phyloP scores from a whole-genome alignment of 2,113 vertebrate genomes.

The Lepidothrix coronata region DNA sequence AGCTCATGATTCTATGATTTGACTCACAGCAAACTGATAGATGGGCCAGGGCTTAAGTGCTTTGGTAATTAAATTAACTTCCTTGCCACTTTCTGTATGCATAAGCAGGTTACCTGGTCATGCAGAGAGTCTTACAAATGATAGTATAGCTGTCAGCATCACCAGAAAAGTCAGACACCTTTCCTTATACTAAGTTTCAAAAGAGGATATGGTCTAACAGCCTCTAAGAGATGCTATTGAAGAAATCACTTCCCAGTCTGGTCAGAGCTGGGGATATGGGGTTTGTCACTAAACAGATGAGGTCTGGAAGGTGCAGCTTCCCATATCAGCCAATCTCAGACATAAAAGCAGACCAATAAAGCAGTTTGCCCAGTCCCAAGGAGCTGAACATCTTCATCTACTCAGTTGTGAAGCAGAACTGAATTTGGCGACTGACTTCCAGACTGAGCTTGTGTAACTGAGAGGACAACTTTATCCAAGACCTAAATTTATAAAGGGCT shows the following conservation, averaged over 20 bases:
- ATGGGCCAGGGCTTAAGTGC: background rate
- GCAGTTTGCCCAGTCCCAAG: background rate
- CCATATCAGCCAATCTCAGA: background rate
- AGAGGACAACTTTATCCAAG: background rate
- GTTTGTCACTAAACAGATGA: background rate
- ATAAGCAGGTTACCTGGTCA: background rate
- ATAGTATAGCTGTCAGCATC: background rate
- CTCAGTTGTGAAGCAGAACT: background rate
- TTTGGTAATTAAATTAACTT: background rate
- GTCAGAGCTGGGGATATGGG: background rate
- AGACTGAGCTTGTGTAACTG: background rate
- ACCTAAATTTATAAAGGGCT: background rate
- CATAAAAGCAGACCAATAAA: background rate
- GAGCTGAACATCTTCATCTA: background rate
- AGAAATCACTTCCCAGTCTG: background rate
- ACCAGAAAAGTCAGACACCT: background rate
- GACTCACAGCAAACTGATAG: background rate
- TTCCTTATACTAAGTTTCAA: background rate
- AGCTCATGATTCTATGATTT: background rate
- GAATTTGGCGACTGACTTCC: background rate
- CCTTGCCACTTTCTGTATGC: background rate
- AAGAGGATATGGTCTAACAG: background rate
- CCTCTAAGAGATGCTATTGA: background rate
- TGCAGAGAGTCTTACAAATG: background rate
- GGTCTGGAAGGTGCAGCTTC: background rate